Evolutionary conservation across 2,797 vertebrate species (phyloP), one percentile per base, ranked within the genome.

Genomic region (Scleropages formosus): DNA sequence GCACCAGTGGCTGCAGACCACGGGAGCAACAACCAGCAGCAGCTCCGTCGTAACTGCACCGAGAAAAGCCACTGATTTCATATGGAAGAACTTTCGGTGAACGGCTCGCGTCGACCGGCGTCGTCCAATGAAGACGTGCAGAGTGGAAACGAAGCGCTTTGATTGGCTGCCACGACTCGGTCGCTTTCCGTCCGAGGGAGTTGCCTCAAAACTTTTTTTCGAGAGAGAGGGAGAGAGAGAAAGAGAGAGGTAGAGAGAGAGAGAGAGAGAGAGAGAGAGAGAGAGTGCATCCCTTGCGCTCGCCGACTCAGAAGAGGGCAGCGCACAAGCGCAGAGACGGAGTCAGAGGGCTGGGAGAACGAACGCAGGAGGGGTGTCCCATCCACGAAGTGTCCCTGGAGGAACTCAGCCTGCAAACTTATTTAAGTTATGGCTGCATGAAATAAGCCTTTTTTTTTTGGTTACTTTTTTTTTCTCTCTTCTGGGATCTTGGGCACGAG

Each of bases 381-480:
- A 86, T 87, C 90, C 86, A 86, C 88, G 82, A 84, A 78, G 80
- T 72, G 87, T 84, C 90, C 46, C 65, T 16, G 89, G 89, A 90
- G 89, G 90, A 92, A 83, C 81, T 82, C 87, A 78, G 75, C 78
- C 87, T 85, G 85, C 78, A 80, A 83, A 86, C 88, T 80, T 91
- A n/a, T n/a, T n/a, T n/a, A n/a, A n/a, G n/a, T n/a, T n/a, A 93
- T 92, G 92, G 93, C 92, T 91, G 90, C 88, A 87, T 94, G 88
- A 93, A 87, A 80, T 80, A 88, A 39, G 31, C 39, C 31, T n/a
- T n/a, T n/a, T n/a, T n/a, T n/a, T n/a, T n/a, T n/a, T n/a, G n/a
- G n/a, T n/a, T n/a, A 80, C 86, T 69, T 78, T 76, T 87, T 82
- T 80, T 80, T 84, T 77, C 84, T 80, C 87, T 84, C 87, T 80